phyloP scores from a whole-genome alignment of 2,113 vertebrate genomes.

The Todiramphus chloris region DNA sequence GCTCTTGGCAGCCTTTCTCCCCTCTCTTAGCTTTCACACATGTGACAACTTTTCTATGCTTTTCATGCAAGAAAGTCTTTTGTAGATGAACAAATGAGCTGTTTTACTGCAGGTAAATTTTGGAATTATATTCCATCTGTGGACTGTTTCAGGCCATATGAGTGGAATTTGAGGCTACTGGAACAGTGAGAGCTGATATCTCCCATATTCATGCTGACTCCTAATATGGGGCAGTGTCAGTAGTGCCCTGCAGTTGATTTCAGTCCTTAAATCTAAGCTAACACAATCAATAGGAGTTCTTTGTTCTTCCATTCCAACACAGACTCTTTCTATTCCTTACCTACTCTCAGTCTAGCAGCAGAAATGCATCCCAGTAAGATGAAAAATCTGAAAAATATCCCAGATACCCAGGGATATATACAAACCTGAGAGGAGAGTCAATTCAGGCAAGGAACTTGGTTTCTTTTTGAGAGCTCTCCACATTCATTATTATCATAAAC shows the following conservation, averaged over 20 bases:
- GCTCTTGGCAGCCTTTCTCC: background rate
- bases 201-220: background rate
- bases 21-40: background rate
- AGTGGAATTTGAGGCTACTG: background rate
- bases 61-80: background rate
- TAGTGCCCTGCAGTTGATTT: background rate
- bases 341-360: background rate
- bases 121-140: background rate
- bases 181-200: background rate
- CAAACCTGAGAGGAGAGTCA: background rate
- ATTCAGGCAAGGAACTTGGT: background rate
- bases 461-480: background rate
- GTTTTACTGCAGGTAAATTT: background rate
- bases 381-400: background rate
- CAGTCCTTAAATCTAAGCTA: background rate
- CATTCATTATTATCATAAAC: background rate
- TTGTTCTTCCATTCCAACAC: background rate
- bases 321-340: background rate
- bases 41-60: fast-evolving
- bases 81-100: background rate
- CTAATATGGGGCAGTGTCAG: background rate
- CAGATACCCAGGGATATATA: background rate
- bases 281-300: background rate
- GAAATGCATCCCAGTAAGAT: background rate
- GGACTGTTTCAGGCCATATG: background rate